phyloP scores from a whole-genome alignment of 1,140 invertebrate genomes.

The Drosophila lini region DNA sequence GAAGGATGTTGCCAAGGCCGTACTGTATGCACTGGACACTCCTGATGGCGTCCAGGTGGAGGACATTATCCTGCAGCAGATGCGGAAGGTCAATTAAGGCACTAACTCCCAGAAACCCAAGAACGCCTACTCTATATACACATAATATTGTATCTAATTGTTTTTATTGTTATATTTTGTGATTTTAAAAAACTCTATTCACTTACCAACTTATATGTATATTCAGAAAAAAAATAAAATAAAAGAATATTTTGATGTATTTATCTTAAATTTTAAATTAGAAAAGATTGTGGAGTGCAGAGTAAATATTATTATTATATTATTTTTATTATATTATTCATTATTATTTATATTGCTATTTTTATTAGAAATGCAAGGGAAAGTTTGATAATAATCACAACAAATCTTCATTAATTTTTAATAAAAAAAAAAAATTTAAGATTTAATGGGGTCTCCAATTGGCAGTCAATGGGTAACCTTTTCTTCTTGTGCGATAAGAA shows the following conservation, averaged over 20 bases:
- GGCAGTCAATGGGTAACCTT: too few species aligned
- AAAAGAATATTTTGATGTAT: neutral
- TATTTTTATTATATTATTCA: too few species aligned
- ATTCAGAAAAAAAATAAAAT: neutral
- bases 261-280: neutral
- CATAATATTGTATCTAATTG: neutral
- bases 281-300: too few species aligned
- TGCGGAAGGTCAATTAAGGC: slow-evolving; percentile 55
- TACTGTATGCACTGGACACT: slow-evolving; percentile 85
- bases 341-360: too few species aligned
- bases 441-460: too few species aligned
- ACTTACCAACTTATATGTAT: neutral
- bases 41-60: slow-evolving; percentile 85
- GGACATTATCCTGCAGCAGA: slow-evolving; percentile 79
- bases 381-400: too few species aligned
- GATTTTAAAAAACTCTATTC: neutral
- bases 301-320: too few species aligned
- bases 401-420: too few species aligned
- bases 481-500: neutral
- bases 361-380: too few species aligned
- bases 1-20: slow-evolving; percentile 85
- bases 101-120: too few species aligned
- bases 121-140: neutral
- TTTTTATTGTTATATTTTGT: neutral
- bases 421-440: too few species aligned